Evolutionary conservation across 2,888 invertebrate species (phyloP).

Genomic region (Thalpophila matura): DNA sequence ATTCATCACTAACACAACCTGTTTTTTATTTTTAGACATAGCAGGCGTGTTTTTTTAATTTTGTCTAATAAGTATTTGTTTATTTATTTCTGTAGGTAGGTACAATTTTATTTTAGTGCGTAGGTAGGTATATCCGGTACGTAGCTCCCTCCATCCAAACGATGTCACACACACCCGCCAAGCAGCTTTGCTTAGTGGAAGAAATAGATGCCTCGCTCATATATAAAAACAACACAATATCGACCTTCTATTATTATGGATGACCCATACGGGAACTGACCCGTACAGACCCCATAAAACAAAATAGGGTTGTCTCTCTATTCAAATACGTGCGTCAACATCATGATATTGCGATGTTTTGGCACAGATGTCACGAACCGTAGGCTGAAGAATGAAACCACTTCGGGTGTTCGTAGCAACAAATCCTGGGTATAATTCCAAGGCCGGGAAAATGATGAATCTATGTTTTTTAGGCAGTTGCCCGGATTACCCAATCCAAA

Average conservation of each 20-base stretch:
- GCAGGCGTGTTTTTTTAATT: too few relatives aligned
- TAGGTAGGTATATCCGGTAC: too few relatives aligned
- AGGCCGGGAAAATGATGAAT: background rate
- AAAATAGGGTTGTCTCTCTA: constrained; percentile 37
- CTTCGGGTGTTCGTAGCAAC: background rate
- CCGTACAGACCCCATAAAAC: constrained; percentile 41
- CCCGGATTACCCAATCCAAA: too few relatives aligned
- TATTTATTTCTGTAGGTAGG: too few relatives aligned
- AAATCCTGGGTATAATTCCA: background rate
- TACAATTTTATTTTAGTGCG: too few relatives aligned
- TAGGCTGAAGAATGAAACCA: background rate
- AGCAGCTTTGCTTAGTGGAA: too few relatives aligned
- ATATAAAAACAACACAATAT: constrained; percentile 2
- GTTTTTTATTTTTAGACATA: too few relatives aligned
- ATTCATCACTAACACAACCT: too few relatives aligned
- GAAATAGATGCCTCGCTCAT: too few relatives aligned
- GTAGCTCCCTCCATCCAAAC: too few relatives aligned
- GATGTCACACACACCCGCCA: too few relatives aligned
- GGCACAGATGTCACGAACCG: constrained; percentile 27
- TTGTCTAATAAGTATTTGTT: too few relatives aligned
- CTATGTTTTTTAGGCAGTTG: background rate
- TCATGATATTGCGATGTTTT: constrained; percentile 21
- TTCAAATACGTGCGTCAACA: constrained; percentile 45
- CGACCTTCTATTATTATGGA: background rate
- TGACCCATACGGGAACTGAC: background rate